These are phyloP conservation scores for Volucella inflata DNA, from an alignment of 2,888 invertebrate species.

Conservation along the genomic window DNA sequence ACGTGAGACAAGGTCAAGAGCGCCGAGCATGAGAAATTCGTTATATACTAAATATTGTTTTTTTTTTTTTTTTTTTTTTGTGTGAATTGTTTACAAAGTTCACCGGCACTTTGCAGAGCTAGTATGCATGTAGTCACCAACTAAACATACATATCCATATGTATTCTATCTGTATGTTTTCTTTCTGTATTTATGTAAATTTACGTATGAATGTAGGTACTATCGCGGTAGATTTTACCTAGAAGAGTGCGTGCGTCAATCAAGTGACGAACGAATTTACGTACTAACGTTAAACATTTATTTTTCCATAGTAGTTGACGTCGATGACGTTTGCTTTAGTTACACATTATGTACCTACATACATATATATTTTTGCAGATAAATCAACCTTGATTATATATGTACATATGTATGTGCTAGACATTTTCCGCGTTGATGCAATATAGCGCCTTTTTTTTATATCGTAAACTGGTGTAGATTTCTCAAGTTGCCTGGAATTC, in stretches of 20 bases:
- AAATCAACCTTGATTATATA: too few relatives aligned
- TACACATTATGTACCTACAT: not conserved
- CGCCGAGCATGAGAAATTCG: constrained; percentile 63
- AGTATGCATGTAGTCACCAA: not conserved
- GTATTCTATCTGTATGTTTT: not conserved
- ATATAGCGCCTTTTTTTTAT: too few relatives aligned
- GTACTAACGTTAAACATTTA: constrained; percentile 4
- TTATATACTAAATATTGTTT: constrained; percentile 38
- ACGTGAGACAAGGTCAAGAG: constrained; percentile 74
- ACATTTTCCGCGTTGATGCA: too few relatives aligned
- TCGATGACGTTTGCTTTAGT: not conserved
- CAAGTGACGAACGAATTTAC: constrained; percentile 2
- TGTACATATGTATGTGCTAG: too few relatives aligned
- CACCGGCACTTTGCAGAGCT: constrained; percentile 52
- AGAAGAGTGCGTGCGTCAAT: constrained; percentile 19
- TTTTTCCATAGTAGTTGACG: not conserved
- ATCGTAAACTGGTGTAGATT: too few relatives aligned
- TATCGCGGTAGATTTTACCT: not conserved
- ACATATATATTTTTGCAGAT: not conserved
- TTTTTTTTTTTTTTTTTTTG: constrained; percentile 29
- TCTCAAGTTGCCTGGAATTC: too few relatives aligned
- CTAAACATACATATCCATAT: not conserved
- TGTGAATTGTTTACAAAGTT: constrained; percentile 57
- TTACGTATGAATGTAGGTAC: constrained; percentile 2
- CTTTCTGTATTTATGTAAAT: not conserved